Evolutionary conservation across 2,888 invertebrate genomes (phyloP), one percentile per base, ranked within the genome.

Genomic region (Aethes cnicana): DNA sequence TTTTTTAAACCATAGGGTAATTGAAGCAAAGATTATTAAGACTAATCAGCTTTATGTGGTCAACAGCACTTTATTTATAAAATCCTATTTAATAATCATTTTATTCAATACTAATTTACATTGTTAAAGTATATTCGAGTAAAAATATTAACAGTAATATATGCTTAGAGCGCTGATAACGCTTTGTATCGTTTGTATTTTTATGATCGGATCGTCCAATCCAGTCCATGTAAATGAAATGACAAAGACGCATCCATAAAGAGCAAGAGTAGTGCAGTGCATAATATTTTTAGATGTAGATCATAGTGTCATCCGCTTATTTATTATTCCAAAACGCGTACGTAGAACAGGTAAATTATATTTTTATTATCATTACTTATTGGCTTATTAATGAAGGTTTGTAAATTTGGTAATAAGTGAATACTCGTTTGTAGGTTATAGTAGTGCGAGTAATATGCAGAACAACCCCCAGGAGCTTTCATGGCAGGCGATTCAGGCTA

Each of bases 231-330:
- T 33, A 43, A 58, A 57, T 57, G 55, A 60, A 61, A 61, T 60
- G 64, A 64, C 64, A 63, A 62, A 63, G 63, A 64, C 64, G 63
- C 64, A 64, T 63, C 64, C 60, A 56, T 58, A 58, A 53, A 59
- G 46, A 53, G 46, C 49, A 37, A 66, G 67, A 66, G 68, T 63
- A 68, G 69, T 69, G 68, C 67, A 73, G 73, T 81, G 77, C 81
- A 85, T 85, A 89, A 88, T 90, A 90, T 89, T 90, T 90, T 89
- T 90, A 90, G 89, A 90, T 90, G 89, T 90, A 90, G 90, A 80
- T 84, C 83, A 79, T 78, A 82, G 82, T 86, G 85, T 84, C 83
- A 82, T 80, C 79, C 73, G 73, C 78, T 73, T 76, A 76, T 75
- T 77, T 73, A 68, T 71, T 68, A 66, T 67, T 69, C 63, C 66